A percentile compares a stretch with the other conserved stretches of the same genome.
Conservation (phyloP, 2,113 vertebrate species). For the Arvicanthis niloticus region DNA sequence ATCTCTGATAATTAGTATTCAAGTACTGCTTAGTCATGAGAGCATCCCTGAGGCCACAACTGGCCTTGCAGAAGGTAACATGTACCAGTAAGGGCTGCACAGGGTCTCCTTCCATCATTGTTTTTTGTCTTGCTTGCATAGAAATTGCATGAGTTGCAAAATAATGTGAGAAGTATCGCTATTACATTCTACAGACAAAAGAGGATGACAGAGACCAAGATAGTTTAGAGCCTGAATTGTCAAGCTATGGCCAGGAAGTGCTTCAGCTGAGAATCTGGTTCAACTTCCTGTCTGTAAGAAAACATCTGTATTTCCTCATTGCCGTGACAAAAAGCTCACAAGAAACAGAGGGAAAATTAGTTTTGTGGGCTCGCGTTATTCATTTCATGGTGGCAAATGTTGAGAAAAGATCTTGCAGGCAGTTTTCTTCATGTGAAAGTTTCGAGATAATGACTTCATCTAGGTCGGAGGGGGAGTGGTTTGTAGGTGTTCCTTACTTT, state of each 20-base stretch:
- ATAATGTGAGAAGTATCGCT: fast-evolving
- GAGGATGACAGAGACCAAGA: neutral
- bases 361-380: neutral
- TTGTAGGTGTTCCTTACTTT: neutral
- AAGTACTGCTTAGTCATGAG: neutral
- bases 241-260: neutral
- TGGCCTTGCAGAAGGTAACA: neutral
- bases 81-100: neutral
- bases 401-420: neutral
- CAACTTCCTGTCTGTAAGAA: neutral
- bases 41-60: neutral
- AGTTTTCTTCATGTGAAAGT: slow-evolving; percentile 10
- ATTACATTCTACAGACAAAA: neutral
- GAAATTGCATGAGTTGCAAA: neutral
- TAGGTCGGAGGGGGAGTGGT: neutral
- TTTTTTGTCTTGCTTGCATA: neutral
- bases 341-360: neutral
- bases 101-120: neutral
- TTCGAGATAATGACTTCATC: neutral
- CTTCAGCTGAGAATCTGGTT: neutral
- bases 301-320: neutral
- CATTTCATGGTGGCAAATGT: neutral
- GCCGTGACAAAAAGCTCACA: neutral
- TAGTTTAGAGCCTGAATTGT: neutral
- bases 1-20: neutral